Conservation (phyloP, 2,797 vertebrate species). For the Silurus aristotelis region DNA sequence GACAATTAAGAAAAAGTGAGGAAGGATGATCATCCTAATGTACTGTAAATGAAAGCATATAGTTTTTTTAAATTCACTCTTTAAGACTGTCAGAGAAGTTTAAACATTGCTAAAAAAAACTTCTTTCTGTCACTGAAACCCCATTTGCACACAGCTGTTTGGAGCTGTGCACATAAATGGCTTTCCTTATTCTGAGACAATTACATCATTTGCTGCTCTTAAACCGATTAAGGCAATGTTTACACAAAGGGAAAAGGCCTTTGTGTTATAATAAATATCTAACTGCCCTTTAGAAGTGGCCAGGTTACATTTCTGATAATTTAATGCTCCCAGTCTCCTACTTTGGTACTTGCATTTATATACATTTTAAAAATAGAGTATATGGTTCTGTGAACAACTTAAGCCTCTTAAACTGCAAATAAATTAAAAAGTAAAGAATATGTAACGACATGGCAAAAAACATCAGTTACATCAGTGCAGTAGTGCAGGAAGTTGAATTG, state of each 20-base stretch:
- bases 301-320: constrained; percentile 37
- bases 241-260: constrained; percentile 33
- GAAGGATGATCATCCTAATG: neutral
- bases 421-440: neutral
- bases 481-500: constrained; percentile 1
- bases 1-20: neutral
- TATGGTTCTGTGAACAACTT: neutral
- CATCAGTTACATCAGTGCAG: neutral
- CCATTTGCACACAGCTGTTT: constrained; percentile 21
- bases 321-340: neutral
- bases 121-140: neutral
- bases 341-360: neutral
- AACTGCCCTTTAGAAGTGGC: constrained; percentile 10
- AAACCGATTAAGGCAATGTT: constrained; percentile 53
- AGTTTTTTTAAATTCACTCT: neutral
- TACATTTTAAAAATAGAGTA: neutral
- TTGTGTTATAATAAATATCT: constrained; percentile 20
- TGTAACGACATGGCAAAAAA: neutral
- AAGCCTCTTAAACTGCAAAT: neutral
- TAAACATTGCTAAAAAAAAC: neutral
- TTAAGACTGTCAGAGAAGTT: neutral
- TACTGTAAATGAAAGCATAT: neutral
- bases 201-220: constrained; percentile 26
- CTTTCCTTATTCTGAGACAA: constrained; percentile 29
- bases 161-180: constrained; percentile 15